Evolutionary conservation across 2,888 invertebrate genomes (phyloP).

Genomic region (Stegana nigrithorax): DNA sequence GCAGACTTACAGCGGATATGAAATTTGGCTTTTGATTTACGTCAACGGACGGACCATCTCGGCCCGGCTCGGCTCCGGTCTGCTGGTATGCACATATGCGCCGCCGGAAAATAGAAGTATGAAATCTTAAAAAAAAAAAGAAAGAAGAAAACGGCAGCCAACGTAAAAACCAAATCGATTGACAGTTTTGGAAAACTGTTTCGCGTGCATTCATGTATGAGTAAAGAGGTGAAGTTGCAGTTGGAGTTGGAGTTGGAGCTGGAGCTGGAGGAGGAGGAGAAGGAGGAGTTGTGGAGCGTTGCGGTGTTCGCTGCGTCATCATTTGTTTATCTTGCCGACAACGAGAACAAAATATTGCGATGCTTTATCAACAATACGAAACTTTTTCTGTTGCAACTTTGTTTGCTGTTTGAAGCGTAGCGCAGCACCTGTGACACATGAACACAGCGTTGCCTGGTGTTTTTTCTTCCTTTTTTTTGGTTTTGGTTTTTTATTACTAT

Average conservation of each 20-base stretch:
- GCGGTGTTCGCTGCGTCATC: constrained; percentile 21
- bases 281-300: constrained; percentile 23
- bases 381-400: not conserved
- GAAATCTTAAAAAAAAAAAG: not conserved
- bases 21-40: constrained; percentile 59
- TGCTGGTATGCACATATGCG: not conserved
- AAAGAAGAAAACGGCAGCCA: not conserved
- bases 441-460: too few species aligned
- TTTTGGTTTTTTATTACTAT: too few species aligned
- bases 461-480: too few species aligned
- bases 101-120: not conserved
- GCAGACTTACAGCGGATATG: constrained; percentile 61
- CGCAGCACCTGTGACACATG: not conserved
- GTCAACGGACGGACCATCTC: constrained; percentile 38
- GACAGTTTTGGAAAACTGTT: constrained; percentile 35
- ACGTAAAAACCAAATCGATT: constrained; percentile 48
- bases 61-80: too few species aligned
- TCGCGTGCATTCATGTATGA: not conserved
- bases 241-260: constrained; percentile 32
- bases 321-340: constrained; percentile 51
- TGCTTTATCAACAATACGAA: not conserved
- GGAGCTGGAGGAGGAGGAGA: too few species aligned
- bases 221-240: too few species aligned
- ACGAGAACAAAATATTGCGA: not conserved
- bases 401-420: not conserved